Evolutionary conservation across 2,113 vertebrate genomes (phyloP).

Genomic region (Pimephales promelas): DNA sequence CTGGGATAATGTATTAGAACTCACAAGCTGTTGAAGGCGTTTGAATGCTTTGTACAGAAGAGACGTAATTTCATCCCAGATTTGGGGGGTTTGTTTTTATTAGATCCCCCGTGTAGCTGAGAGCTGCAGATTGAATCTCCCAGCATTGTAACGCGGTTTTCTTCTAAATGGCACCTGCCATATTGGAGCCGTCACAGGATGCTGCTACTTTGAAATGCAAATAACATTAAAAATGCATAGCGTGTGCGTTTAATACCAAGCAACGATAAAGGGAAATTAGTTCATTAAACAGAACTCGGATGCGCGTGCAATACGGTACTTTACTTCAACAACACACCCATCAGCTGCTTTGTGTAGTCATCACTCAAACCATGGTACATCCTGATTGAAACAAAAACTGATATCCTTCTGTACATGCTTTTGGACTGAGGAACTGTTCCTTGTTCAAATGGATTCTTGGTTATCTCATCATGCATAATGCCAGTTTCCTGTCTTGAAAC

Average conservation of each 20-base stretch:
- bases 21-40: conserved; percentile 29
- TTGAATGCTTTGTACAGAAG: not conserved
- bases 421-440: not conserved
- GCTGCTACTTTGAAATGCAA: conserved; percentile 14
- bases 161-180: conserved; percentile 41
- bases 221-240: not conserved
- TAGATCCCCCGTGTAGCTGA: conserved; percentile 32
- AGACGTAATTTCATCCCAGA: conserved; percentile 43
- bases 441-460: not conserved
- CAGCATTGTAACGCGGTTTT: conserved; percentile 44
- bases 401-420: not conserved
- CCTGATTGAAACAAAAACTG: not conserved
- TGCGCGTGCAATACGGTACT: not conserved
- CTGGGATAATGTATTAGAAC: conserved; percentile 46
- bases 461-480: not conserved
- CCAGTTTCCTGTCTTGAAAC: not conserved
- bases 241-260: not conserved
- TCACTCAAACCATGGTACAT: not conserved
- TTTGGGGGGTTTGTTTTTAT: conserved; percentile 29
- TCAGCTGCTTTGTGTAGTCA: conserved; percentile 10
- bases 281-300: not conserved
- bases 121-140: conserved; percentile 47
- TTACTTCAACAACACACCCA: not conserved
- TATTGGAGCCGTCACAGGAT: conserved; percentile 20
- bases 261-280: conserved; percentile 3